phyloP scores from a whole-genome alignment of 2,797 vertebrate genomes.

The Apogon hyalosoma region DNA sequence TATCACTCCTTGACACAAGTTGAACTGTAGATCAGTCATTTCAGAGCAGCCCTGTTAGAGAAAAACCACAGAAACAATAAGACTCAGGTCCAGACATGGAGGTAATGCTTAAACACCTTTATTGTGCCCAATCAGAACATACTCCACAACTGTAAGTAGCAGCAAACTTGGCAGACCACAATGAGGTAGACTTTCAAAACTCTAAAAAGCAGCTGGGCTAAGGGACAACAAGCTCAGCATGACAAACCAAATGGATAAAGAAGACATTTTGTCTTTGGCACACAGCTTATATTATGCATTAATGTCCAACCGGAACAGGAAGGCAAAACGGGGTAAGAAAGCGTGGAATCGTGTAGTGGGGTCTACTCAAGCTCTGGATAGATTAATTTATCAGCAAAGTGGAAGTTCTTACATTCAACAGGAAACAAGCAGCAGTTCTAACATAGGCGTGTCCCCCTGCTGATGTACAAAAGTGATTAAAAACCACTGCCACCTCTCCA shows the following conservation, averaged over 20 bases:
- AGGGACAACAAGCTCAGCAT: slow-evolving; percentile 92
- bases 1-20: no score
- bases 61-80: background rate
- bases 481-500: slow-evolving; percentile 93
- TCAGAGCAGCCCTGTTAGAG: background rate
- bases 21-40: no score
- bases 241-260: slow-evolving; percentile 79
- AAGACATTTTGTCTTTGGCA: slow-evolving; percentile 95
- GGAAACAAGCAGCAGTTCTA: slow-evolving; percentile 83
- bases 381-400: slow-evolving; percentile 87
- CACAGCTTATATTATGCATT: slow-evolving; percentile 87
- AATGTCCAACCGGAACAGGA: slow-evolving; percentile 82
- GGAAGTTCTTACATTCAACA: slow-evolving; percentile 88
- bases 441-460: slow-evolving; percentile 86
- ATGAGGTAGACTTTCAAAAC: slow-evolving; percentile 99
- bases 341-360: slow-evolving; percentile 76
- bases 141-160: slow-evolving; percentile 95
- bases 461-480: slow-evolving; percentile 97
- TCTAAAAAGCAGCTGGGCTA: slow-evolving; percentile 97
- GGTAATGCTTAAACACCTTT: slow-evolving; percentile 99
- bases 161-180: slow-evolving; percentile 98
- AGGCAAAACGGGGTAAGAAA: slow-evolving; percentile 76
- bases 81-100: slow-evolving; percentile 28
- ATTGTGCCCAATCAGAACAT: slow-evolving; percentile 97
- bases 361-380: slow-evolving; percentile 91